phyloP scores from a whole-genome alignment of 2,797 vertebrate species.

The Poeciliopsis infans region DNA sequence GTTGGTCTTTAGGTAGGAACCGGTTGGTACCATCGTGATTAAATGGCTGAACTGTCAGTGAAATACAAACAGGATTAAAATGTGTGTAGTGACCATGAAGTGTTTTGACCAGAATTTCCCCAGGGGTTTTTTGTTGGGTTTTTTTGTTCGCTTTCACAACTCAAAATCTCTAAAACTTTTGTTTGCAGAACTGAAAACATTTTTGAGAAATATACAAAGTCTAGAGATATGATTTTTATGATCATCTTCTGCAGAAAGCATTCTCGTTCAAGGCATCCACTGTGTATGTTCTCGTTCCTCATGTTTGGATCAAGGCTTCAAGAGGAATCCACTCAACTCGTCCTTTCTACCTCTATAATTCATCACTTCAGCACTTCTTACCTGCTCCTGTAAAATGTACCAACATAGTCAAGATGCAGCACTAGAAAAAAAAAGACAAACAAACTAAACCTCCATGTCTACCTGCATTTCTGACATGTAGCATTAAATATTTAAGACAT shows the following conservation, averaged over 20 bases:
- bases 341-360: slow-evolving; percentile 51
- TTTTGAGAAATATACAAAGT: not conserved
- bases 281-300: not conserved
- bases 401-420: slow-evolving; percentile 11
- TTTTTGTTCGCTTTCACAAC: not conserved
- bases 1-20: not conserved
- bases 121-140: too few relatives aligned
- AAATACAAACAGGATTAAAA: slow-evolving; percentile 54
- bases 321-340: not conserved
- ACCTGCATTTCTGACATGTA: slow-evolving; percentile 15
- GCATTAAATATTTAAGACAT: slow-evolving; percentile 50
- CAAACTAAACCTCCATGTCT: slow-evolving; percentile 7
- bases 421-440: slow-evolving; percentile 6
- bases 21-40: not conserved
- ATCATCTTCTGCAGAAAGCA: not conserved
- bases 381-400: slow-evolving; percentile 29
- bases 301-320: slow-evolving; percentile 1
- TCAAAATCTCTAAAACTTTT: not conserved
- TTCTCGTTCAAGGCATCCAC: not conserved
- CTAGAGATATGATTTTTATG: not conserved
- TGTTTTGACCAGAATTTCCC: not conserved
- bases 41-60: not conserved
- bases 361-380: slow-evolving; percentile 26
- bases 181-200: not conserved
- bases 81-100: not conserved